Evolutionary conservation across 2,888 invertebrate species (phyloP), one percentile per base, ranked within the genome.

Genomic region (Osmoderma eremita): DNA sequence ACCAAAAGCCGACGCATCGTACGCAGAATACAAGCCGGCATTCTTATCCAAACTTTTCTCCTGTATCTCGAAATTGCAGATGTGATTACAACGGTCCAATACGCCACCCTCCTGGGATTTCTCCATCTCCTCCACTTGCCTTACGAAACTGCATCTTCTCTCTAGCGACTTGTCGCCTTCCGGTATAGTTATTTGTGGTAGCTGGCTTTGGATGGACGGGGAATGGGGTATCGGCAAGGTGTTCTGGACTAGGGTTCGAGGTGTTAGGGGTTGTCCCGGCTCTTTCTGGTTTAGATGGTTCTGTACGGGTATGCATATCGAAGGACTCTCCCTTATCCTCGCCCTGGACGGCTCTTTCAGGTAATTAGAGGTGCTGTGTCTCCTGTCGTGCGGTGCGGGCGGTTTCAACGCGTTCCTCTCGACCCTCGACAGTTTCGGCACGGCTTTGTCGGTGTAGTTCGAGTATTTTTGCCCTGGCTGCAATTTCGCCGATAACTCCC

Each of bases 111-210:
- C 80, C 17, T 70, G 70, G 15, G 76, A 76, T 69, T 80, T 82
- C 71, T 80, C 81, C 76, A 80, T 79, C 73, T 82, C 82, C 68
- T 82, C 82, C 79, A 83, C 85, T 78, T 84, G 82, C 77, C 83
- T 80, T 77, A 80, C 84, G 81, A 84, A 85, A 78, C 84, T 83
- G 80, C 79, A 84, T 78, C 80, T 80, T 79, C 80, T 74, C 71
- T 83, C 82, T 73, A 82, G 69, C 64, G 79, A 78, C 12, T 77
- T 78, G 20, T 79, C 80, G 1, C 75, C 78, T 41, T 78, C 81
- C 80, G 86, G 77, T 82, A 85, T 79, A 82, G 86, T 75, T 82
- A 87, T 79, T 83, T 87, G 80, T 80, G 87, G 77, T 81, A 87
- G 80, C 65, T 79, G 80, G 82, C 85, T 78, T 80, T 84, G 78